phyloP scores from a whole-genome alignment of 2,888 invertebrate species.

The Philereme transversata region DNA sequence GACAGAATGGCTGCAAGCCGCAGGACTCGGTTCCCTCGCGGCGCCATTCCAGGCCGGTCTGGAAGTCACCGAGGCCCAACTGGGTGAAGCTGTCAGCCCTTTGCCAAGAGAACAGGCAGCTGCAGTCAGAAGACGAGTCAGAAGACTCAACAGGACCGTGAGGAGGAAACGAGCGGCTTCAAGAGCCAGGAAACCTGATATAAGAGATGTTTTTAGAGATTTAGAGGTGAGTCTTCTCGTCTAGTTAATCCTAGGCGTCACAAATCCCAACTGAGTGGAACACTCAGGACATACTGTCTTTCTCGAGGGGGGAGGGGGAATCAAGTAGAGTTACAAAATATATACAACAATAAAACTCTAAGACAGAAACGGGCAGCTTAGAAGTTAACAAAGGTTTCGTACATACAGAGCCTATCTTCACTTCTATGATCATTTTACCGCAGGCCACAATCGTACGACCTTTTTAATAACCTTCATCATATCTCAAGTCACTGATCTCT shows the following conservation, averaged over 20 bases:
- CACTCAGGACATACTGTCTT: too few relatives aligned
- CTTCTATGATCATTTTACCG: too few relatives aligned
- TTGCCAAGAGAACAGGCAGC: constrained; percentile 90
- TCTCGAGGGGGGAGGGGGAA: too few relatives aligned
- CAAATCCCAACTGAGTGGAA: too few relatives aligned
- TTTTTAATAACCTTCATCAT: too few relatives aligned
- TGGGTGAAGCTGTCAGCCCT: constrained; percentile 85
- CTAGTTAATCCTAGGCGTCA: not conserved
- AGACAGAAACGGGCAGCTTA: too few relatives aligned
- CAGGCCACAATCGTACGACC: too few relatives aligned
- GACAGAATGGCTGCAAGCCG: constrained; percentile 89
- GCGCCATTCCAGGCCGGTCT: constrained; percentile 88
- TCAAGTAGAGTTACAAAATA: too few relatives aligned
- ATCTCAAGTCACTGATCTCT: too few relatives aligned
- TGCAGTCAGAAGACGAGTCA: constrained; percentile 89
- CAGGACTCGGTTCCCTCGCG: constrained; percentile 88
- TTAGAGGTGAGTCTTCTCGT: constrained; percentile 85
- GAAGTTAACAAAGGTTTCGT: too few relatives aligned
- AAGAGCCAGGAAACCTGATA: constrained; percentile 89
- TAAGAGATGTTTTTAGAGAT: constrained; percentile 92
- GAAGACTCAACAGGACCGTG: constrained; percentile 90
- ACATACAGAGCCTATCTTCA: too few relatives aligned
- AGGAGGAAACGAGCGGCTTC: constrained; percentile 83
- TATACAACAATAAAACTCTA: too few relatives aligned
- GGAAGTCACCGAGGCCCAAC: constrained; percentile 86